Conservation (phyloP, 23 tunicate genomes). For the Botrylloides violaceus region DNA sequence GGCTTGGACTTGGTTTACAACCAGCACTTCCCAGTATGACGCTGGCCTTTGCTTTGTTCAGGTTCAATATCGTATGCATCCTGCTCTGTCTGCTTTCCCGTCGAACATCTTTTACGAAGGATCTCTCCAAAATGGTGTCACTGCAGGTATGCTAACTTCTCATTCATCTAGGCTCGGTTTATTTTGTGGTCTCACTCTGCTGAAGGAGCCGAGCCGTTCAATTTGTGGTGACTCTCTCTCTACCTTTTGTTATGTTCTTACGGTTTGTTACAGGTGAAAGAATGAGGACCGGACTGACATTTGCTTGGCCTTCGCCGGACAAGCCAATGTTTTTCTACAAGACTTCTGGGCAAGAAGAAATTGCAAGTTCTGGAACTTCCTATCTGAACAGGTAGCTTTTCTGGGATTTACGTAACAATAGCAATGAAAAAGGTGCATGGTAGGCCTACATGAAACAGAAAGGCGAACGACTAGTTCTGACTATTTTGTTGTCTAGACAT, state of each 20-base stretch:
- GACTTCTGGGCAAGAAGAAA: constrained; percentile 94
- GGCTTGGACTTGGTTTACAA: too few species aligned
- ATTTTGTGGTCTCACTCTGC: too few species aligned
- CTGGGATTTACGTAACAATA: too few species aligned
- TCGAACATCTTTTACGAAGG: constrained; percentile 97
- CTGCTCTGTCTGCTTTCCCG: constrained; percentile 95
- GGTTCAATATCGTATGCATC: constrained; percentile 99
- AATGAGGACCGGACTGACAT: constrained; percentile 80
- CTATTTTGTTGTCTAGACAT: not conserved
- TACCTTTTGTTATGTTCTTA: too few species aligned
- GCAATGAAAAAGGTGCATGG: too few species aligned
- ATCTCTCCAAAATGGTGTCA: constrained; percentile 93
- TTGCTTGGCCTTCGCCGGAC: constrained; percentile 96
- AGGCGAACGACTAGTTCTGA: too few species aligned
- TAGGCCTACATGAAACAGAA: too few species aligned
- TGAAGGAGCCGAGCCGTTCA: too few species aligned
- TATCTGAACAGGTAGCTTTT: constrained; percentile 80
- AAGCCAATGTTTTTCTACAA: constrained; percentile 99
- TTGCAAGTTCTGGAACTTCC: constrained; percentile 94
- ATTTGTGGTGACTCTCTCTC: too few species aligned
- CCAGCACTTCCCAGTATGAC: too few species aligned
- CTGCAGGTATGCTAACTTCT: constrained; percentile 49
- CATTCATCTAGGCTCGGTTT: not conserved
- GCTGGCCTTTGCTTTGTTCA: constrained; percentile 20
- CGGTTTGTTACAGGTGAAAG: constrained; percentile 94